These are phyloP conservation scores for Oryctes rhinoceros DNA, from an alignment of 1,140 invertebrate species.

Conservation along the genomic window DNA sequence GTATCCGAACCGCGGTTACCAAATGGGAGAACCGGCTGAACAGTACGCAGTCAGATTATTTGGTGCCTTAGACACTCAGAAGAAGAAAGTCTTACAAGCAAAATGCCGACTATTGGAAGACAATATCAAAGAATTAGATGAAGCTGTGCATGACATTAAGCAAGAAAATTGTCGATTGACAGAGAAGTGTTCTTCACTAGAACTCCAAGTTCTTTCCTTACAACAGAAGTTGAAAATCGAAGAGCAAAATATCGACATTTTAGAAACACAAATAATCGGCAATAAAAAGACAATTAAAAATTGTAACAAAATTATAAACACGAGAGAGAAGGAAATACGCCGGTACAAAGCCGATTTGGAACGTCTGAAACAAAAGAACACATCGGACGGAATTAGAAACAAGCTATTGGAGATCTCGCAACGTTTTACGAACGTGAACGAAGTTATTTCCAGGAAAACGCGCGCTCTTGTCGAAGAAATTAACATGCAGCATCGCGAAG, in stretches of 20 bases:
- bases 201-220: not conserved
- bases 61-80: too few species aligned
- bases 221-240: not conserved
- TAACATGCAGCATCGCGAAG: not conserved
- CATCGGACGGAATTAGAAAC: not conserved
- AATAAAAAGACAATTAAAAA: not conserved
- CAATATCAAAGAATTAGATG: too few species aligned
- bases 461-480: not conserved
- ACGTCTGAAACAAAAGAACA: not conserved
- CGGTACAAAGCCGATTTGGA: not conserved
- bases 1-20: too few species aligned
- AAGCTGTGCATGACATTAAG: too few species aligned
- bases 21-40: too few species aligned
- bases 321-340: not conserved
- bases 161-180: too few species aligned
- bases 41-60: too few species aligned
- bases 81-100: too few species aligned
- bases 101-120: too few species aligned
- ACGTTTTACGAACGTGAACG: not conserved
- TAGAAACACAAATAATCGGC: not conserved
- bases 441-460: not conserved
- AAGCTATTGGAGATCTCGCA: not conserved
- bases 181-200: too few species aligned
- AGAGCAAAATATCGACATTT: not conserved
- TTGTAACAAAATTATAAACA: not conserved